These are phyloP conservation scores for Sebastes cheni DNA, from an alignment of 2,797 vertebrate species.

Conservation along the genomic window DNA sequence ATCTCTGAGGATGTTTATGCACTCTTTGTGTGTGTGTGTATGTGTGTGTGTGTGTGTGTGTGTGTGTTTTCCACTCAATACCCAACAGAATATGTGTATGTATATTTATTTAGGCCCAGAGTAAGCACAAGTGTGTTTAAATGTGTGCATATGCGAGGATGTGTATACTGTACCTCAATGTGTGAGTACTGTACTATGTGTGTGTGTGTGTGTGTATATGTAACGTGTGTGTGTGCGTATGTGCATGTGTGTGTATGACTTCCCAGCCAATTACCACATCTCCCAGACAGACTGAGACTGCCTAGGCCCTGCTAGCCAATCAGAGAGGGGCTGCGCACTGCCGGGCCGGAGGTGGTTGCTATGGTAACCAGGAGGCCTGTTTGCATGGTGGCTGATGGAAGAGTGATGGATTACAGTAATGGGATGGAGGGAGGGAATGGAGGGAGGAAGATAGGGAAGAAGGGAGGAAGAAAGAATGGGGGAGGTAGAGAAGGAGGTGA, in stretches of 20 bases:
- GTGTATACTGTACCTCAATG: constrained; percentile 39
- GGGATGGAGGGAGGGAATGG: constrained; percentile 81
- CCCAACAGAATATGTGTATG: constrained; percentile 41
- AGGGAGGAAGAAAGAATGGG: constrained; percentile 18
- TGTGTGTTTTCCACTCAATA: constrained; percentile 45
- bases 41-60: constrained; percentile 31
- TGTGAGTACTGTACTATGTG: constrained; percentile 52
- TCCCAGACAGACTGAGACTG: constrained; percentile 86
- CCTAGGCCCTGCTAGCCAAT: constrained; percentile 83
- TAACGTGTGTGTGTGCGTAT: constrained; percentile 17
- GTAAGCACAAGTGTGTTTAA: constrained; percentile 52
- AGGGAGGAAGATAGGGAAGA: constrained; percentile 57
- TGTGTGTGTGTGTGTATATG: constrained; percentile 29
- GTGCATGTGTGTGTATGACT: constrained; percentile 65
- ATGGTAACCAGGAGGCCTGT: constrained; percentile 85
- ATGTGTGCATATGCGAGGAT: constrained; percentile 6
- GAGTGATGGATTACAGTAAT: constrained; percentile 90
- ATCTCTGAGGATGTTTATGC: constrained; percentile 70
- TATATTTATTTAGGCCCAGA: constrained; percentile 59
- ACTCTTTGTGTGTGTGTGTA: neutral
- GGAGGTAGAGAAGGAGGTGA: constrained; percentile 3
- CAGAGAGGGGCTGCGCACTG: constrained; percentile 77
- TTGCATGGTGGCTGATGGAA: constrained; percentile 87
- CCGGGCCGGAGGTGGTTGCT: constrained; percentile 84
- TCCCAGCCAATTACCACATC: constrained; percentile 87